Base-by-base conservation (phyloP, 1,140 invertebrate species). In the Rhagoletis zephyria region DNA sequence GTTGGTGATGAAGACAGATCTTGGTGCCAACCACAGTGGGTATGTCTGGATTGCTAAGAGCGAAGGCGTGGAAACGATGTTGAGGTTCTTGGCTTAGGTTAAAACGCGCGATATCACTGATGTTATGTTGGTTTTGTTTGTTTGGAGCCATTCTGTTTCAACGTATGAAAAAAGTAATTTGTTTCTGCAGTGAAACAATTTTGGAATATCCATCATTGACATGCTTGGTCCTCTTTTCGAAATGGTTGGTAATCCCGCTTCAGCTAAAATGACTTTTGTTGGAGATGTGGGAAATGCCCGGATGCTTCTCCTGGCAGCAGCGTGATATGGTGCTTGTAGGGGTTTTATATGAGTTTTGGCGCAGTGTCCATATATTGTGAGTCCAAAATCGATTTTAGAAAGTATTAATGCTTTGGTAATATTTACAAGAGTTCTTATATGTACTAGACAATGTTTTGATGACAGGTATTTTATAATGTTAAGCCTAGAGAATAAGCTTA, bases 391-490 rank as follows among this genome's bases (percentile, higher is more conserved):
- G 2, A 74, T 74, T 74, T 74, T 74, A 48, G 67, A 74, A 40
- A 74, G 67, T 40, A 30, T 12, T 40, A 74, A 7, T 0, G 67
- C 16, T 30, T 74, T 30, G 6, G 0, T 74, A 7, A 74, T 74
- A 48, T 74, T 74, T 19, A 48, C 30, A 42, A 74, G 16, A 12
- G 67, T 74, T 42, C 45, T 74, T 40, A 48, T 7, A 48, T 74
- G 67, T 74, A 74, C 45, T 40, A 74, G 30, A 48, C 19, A 74
- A 74, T 74, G 67, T 74, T 74, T 74, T 1, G n/a, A 74, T 48
- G 67, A 74, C 5, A 74, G 30, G 67, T 74, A 74, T 74, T 74
- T 74, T 40, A 74, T 74, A 42, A 74, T 48, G 40, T 48, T 74
- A 30, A 74, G 19, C 7, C 67, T 40, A 42, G 67, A 42, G 45